phyloP scores from a whole-genome alignment of 1,140 invertebrate species.

The Hyles vespertilio region DNA sequence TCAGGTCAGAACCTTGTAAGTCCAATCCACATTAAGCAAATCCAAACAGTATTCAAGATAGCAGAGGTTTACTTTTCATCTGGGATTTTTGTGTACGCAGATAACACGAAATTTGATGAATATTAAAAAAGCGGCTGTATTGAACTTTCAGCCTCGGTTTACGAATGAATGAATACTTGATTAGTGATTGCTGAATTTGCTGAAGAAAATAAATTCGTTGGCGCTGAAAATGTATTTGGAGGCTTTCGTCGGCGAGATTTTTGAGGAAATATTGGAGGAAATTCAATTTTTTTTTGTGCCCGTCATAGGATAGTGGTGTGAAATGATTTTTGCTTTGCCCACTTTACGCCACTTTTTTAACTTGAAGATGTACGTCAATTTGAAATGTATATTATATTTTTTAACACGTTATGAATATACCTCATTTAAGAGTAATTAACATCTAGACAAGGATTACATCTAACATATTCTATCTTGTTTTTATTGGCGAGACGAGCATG shows the following conservation, averaged over 20 bases:
- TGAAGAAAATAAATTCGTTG: conserved; percentile 18
- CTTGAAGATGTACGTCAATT: no score
- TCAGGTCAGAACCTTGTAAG: background rate
- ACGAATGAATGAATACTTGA: conserved; percentile 22
- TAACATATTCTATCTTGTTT: no score
- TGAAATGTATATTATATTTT: no score
- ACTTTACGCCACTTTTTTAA: no score
- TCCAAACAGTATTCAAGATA: conserved; percentile 7
- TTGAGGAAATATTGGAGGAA: no score
- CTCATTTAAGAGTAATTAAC: no score
- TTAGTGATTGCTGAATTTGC: conserved; percentile 19
- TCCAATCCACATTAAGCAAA: background rate
- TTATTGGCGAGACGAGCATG: no score
- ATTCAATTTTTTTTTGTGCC: no score
- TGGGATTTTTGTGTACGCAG: conserved; percentile 15
- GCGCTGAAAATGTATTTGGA: conserved; percentile 13
- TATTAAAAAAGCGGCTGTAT: conserved; percentile 17
- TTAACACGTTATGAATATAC: no score
- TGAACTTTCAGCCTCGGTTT: conserved; percentile 9
- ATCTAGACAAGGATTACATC: no score
- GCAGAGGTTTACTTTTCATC: conserved; percentile 12
- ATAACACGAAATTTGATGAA: conserved; percentile 17
- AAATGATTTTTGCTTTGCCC: no score
- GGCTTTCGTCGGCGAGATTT: background rate
- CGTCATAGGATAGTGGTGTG: no score